Evolutionary conservation across 1,140 invertebrate genomes (phyloP).

Genomic region (Bombus soroeensis): DNA sequence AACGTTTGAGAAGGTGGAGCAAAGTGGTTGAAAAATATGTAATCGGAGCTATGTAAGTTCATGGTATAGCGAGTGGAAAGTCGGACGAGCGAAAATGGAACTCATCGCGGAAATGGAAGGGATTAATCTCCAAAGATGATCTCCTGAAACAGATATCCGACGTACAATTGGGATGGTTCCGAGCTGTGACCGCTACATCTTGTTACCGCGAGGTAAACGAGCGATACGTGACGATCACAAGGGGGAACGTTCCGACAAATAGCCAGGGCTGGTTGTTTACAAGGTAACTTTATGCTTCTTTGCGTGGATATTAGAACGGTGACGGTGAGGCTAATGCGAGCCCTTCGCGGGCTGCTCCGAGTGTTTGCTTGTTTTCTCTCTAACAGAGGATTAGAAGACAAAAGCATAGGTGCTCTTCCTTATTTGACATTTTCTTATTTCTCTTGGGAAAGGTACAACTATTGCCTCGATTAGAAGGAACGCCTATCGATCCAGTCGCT

Average conservation of each 20-base stretch:
- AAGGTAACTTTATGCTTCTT: slow-evolving; percentile 37
- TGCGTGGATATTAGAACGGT: slow-evolving; percentile 23
- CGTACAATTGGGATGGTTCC: slow-evolving; percentile 40
- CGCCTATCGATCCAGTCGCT: background rate
- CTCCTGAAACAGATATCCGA: slow-evolving; percentile 15
- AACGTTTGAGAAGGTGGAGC: background rate
- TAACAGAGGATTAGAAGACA: background rate
- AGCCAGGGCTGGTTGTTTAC: slow-evolving; percentile 42
- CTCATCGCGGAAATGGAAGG: background rate
- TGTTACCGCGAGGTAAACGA: slow-evolving; percentile 51
- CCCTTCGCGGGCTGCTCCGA: background rate
- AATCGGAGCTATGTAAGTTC: too few species aligned
- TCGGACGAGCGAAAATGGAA: background rate
- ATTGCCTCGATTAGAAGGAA: background rate
- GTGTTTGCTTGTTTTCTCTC: slow-evolving; percentile 5
- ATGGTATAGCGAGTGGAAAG: background rate
- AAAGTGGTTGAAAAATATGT: background rate
- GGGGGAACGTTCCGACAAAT: slow-evolving; percentile 50
- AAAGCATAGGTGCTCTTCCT: background rate
- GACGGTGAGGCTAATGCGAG: background rate
- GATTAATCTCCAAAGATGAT: slow-evolving; percentile 48
- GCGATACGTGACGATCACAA: slow-evolving; percentile 54
- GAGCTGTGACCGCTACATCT: slow-evolving; percentile 48
- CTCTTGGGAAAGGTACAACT: background rate
- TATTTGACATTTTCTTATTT: slow-evolving; percentile 23